phyloP scores from a whole-genome alignment of 2,888 invertebrate species.

The Spicauda simplicius region DNA sequence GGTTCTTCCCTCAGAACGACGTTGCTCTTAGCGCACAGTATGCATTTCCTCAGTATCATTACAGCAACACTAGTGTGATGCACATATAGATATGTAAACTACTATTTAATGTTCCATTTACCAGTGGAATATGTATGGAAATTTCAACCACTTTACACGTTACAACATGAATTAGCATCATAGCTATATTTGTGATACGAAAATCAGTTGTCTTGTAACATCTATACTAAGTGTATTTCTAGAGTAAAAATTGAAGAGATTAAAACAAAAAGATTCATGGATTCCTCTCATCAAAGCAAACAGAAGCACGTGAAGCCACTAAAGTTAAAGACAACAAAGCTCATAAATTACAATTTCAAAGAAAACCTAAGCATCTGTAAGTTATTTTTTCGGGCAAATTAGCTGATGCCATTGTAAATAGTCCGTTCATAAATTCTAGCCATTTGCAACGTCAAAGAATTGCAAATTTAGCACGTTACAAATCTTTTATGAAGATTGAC shows the following conservation, averaged over 20 bases:
- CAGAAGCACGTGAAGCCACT: background rate
- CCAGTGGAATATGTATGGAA: no score
- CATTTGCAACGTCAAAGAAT: conserved; percentile 17
- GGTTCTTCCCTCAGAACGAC: no score
- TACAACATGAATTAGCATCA: background rate
- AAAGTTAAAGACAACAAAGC: background rate
- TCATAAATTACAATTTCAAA: conserved; percentile 4
- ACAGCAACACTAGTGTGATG: no score
- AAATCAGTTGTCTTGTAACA: background rate
- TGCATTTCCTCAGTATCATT: no score
- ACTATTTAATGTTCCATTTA: no score
- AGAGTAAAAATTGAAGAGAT: no score
- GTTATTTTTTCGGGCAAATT: background rate
- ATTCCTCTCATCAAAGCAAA: background rate
- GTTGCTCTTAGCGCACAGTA: no score
- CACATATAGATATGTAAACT: no score
- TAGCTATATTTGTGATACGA: background rate
- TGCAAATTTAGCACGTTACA: conserved; percentile 5
- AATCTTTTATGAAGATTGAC: conserved; percentile 5
- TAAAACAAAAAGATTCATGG: conserved; percentile 4
- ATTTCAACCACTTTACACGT: no score
- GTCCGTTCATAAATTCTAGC: background rate
- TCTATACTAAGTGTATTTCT: background rate
- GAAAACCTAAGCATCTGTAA: background rate
- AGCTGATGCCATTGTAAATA: background rate